Conservation (phyloP, 2,888 invertebrate species). For the Drosophila merina region DNA sequence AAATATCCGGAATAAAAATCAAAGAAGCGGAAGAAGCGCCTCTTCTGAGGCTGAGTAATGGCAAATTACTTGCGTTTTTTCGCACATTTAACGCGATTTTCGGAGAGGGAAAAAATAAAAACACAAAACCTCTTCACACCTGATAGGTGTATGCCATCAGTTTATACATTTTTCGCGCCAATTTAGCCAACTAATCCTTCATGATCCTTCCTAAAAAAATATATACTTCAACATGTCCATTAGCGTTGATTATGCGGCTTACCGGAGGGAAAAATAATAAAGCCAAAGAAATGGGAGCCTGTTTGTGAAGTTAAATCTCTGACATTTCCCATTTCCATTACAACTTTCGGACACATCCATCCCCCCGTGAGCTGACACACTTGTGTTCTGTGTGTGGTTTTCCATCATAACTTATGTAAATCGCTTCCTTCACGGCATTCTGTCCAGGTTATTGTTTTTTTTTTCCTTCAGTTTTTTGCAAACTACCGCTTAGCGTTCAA, state of each 20-base stretch:
- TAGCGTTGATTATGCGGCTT: slow-evolving; percentile 41
- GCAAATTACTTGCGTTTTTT: slow-evolving; percentile 68
- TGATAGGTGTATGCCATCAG: slow-evolving; percentile 16
- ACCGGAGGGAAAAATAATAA: slow-evolving; percentile 8
- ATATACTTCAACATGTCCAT: slow-evolving; percentile 33
- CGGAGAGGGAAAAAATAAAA: slow-evolving; percentile 3
- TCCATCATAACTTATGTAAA: slow-evolving; percentile 46
- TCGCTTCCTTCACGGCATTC: slow-evolving; percentile 20
- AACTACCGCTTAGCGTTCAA: slow-evolving; percentile 22
- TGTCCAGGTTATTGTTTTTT: slow-evolving; percentile 7
- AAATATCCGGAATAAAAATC: slow-evolving; percentile 9
- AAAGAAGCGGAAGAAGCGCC: slow-evolving; percentile 21
- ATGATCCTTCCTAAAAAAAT: slow-evolving; percentile 8
- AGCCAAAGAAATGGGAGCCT: slow-evolving; percentile 11
- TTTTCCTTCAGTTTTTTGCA: not conserved
- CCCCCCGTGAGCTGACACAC: slow-evolving; percentile 26
- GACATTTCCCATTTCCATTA: slow-evolving; percentile 40
- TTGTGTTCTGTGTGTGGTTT: slow-evolving; percentile 2
- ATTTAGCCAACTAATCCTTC: slow-evolving; percentile 9
- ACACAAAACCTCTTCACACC: slow-evolving; percentile 4
- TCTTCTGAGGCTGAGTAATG: slow-evolving; percentile 59
- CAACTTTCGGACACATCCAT: slow-evolving; percentile 35
- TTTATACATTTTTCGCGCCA: slow-evolving; percentile 2
- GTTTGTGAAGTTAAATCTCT: slow-evolving; percentile 38
- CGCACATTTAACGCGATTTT: slow-evolving; percentile 77